phyloP scores from a whole-genome alignment of 2,797 vertebrate genomes.

The Toxotes lorentzi region DNA sequence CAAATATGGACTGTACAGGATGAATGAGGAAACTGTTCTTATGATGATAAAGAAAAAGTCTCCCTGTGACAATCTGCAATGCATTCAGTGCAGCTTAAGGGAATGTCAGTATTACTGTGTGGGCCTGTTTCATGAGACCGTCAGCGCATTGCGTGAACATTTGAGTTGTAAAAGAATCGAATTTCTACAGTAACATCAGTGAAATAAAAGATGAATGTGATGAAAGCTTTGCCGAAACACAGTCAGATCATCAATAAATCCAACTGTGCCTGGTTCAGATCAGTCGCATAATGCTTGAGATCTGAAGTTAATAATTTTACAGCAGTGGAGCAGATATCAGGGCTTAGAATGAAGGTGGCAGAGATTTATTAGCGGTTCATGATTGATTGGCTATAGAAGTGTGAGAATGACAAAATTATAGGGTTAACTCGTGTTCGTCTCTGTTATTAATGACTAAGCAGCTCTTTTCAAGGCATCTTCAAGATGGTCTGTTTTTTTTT shows the following conservation, averaged over 20 bases:
- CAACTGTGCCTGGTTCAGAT: constrained; percentile 26
- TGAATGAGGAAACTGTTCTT: constrained; percentile 53
- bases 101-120: constrained; percentile 40
- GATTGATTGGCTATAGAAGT: constrained; percentile 63
- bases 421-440: constrained; percentile 65
- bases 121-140: constrained; percentile 29
- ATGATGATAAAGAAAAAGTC: constrained; percentile 38
- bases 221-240: constrained; percentile 59
- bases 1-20: constrained; percentile 45
- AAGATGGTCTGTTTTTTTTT: constrained; percentile 52
- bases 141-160: constrained; percentile 31
- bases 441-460: constrained; percentile 75
- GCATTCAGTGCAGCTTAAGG: constrained; percentile 44
- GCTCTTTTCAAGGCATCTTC: constrained; percentile 59
- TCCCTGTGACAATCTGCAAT: constrained; percentile 30
- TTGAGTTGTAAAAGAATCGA: constrained; percentile 44
- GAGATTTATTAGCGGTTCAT: constrained; percentile 56
- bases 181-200: constrained; percentile 42
- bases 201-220: constrained; percentile 37
- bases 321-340: constrained; percentile 15
- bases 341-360: constrained; percentile 55
- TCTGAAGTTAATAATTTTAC: constrained; percentile 36
- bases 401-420: constrained; percentile 51
- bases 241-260: constrained; percentile 57
- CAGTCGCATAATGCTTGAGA: constrained; percentile 15